Evolutionary conservation across 2,113 vertebrate species (phyloP).

Genomic region (Leucosticte australis): DNA sequence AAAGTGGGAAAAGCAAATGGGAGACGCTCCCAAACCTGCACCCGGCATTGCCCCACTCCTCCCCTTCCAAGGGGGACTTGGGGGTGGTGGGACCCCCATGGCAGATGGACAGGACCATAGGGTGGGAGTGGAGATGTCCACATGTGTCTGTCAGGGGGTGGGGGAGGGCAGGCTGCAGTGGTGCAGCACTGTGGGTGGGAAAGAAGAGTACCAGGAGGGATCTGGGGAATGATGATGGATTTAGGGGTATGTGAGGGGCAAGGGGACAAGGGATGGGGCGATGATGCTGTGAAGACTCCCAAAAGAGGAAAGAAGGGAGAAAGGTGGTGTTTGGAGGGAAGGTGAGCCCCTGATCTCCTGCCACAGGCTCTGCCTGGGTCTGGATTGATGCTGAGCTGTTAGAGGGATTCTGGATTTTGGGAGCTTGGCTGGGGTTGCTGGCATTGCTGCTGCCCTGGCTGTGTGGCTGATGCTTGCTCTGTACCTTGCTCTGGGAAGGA

Average conservation of each 20-base stretch:
- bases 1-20: fast-evolving
- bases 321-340: background rate
- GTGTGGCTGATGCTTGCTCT: background rate
- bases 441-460: background rate
- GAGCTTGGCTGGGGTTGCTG: background rate
- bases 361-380: background rate
- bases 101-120: background rate
- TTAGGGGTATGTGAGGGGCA: background rate
- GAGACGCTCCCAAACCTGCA: background rate
- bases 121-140: background rate
- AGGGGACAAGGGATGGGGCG: no score
- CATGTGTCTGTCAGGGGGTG: background rate
- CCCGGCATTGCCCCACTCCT: fast-evolving
- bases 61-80: fast-evolving
- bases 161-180: fast-evolving
- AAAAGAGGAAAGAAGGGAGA: background rate
- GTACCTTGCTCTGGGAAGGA: background rate
- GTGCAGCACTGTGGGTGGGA: background rate
- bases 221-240: background rate
- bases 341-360: background rate
- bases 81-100: background rate
- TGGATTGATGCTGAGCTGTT: fast-evolving
- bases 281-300: background rate
- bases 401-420: background rate
- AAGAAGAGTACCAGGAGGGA: background rate